Evolutionary conservation across 2,888 invertebrate genomes (phyloP).

Genomic region (Dascillus cervinus): DNA sequence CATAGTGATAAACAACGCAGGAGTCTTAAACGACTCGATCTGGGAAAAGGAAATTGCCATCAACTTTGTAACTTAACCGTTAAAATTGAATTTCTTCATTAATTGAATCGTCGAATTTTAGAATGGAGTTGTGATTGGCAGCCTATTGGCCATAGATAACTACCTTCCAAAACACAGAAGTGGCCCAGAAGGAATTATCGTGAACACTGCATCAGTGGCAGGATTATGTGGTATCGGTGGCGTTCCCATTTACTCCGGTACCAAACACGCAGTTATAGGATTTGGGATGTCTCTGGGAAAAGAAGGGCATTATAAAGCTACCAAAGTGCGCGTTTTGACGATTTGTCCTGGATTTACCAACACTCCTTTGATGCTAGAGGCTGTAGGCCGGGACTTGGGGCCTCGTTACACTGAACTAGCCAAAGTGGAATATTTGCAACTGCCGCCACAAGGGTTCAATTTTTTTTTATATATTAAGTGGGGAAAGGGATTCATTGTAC

Average conservation of each 20-base stretch:
- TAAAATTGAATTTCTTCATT: too few relatives aligned
- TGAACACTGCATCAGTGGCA: conserved; percentile 24
- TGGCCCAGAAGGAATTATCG: conserved; percentile 21
- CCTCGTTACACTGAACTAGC: too few relatives aligned
- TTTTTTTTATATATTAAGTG: too few relatives aligned
- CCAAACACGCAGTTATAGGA: conserved; percentile 22
- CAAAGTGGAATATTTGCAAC: too few relatives aligned
- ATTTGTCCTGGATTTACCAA: conserved; percentile 20
- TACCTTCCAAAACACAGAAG: conserved; percentile 21
- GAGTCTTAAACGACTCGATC: conserved; percentile 64
- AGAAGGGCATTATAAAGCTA: conserved; percentile 11
- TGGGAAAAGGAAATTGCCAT: conserved; percentile 60
- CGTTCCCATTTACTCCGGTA: conserved; percentile 17
- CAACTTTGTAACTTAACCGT: too few relatives aligned
- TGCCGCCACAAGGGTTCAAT: too few relatives aligned
- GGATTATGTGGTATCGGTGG: conserved; percentile 13
- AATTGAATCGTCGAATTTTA: too few relatives aligned
- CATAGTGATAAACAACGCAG: conserved; percentile 60
- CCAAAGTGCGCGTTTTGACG: conserved; percentile 17
- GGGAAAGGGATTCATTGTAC: too few relatives aligned
- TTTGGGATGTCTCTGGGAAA: conserved; percentile 15
- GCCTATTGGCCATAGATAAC: conserved; percentile 1
- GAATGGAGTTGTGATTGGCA: conserved; percentile 2
- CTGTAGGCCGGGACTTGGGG: too few relatives aligned
- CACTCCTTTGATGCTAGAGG: conserved; percentile 21